A percentile compares a stretch with the other conserved stretches of the same genome.
These are phyloP conservation scores for Mactromeris polynyma DNA, from an alignment of 2,888 invertebrate species.

Conservation along the genomic window DNA sequence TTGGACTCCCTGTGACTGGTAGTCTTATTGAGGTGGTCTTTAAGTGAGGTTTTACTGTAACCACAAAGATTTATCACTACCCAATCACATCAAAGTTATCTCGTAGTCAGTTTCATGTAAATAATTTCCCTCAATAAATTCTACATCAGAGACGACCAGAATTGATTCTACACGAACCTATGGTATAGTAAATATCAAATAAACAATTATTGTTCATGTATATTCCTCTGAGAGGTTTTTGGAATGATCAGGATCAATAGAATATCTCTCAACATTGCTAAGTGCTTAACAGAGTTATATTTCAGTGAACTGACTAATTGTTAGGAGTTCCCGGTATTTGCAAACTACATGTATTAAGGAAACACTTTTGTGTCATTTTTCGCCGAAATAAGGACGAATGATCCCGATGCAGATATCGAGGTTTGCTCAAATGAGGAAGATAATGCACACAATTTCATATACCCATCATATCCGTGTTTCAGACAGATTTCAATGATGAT, in stretches of 20 bases:
- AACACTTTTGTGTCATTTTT: neutral
- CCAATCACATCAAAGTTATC: neutral
- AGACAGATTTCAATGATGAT: too few species aligned
- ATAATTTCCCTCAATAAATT: neutral
- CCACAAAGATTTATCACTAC: too few species aligned
- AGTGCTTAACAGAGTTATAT: neutral
- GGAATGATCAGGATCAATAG: neutral
- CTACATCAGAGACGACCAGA: neutral
- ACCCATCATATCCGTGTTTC: too few species aligned
- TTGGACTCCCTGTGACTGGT: too few species aligned
- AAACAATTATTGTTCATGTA: conserved; percentile 7
- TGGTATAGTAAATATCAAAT: neutral
- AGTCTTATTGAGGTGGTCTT: too few species aligned
- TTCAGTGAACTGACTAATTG: neutral
- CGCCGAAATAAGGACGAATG: neutral
- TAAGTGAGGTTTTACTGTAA: too few species aligned
- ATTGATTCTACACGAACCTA: neutral
- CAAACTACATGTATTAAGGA: neutral
- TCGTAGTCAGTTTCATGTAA: neutral
- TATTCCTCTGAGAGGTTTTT: neutral
- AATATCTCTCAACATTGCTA: neutral
- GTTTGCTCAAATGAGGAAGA: neutral
- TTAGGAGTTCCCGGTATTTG: neutral
- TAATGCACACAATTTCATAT: too few species aligned
- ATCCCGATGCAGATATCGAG: neutral